phyloP scores from a whole-genome alignment of 2,113 vertebrate species.

The Prunella fulvescens region DNA sequence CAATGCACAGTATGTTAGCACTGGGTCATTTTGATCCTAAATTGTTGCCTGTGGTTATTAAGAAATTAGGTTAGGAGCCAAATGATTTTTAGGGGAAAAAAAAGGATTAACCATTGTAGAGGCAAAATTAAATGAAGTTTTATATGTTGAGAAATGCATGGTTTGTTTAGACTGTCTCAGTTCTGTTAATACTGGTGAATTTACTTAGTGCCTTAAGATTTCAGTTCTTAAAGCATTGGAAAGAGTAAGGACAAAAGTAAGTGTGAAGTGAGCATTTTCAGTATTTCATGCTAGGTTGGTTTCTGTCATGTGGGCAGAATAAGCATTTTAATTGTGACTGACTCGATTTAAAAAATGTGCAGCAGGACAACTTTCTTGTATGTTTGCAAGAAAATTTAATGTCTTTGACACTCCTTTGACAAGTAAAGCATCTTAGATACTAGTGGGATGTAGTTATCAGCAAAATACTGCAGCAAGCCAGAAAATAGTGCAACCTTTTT shows the following conservation, averaged over 20 bases:
- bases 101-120: neutral
- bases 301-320: slow-evolving; percentile 40
- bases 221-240: neutral
- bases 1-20: neutral
- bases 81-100: neutral
- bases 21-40: neutral
- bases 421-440: neutral
- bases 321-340: slow-evolving; percentile 64
- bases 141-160: neutral
- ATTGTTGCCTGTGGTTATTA: neutral
- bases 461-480: neutral
- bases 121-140: neutral
- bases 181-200: slow-evolving; percentile 34
- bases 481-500: neutral
- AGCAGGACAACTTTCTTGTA: neutral
- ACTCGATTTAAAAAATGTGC: neutral
- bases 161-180: slow-evolving; percentile 12
- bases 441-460: neutral
- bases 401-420: neutral
- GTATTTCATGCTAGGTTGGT: neutral
- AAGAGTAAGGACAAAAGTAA: neutral
- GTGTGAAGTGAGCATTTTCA: neutral
- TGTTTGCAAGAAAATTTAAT: neutral
- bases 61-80: neutral
- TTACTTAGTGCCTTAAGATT: slow-evolving; percentile 23